phyloP scores from a whole-genome alignment of 2,888 invertebrate species.

The Ceriagrion tenellum region DNA sequence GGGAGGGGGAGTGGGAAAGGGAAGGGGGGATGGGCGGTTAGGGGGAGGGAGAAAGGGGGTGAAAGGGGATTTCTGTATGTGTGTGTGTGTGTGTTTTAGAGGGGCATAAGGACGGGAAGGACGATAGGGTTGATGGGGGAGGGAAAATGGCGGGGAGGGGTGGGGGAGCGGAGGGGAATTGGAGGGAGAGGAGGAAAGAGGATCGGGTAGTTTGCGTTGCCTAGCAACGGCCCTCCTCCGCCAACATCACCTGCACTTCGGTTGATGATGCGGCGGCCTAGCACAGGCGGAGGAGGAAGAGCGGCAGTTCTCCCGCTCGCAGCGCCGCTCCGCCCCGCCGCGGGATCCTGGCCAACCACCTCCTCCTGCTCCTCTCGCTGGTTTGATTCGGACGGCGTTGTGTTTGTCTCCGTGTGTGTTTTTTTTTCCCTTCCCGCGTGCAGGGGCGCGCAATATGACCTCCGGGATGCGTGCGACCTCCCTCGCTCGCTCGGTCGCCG shows the following conservation, averaged over 20 bases:
- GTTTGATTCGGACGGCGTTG: slow-evolving; percentile 10
- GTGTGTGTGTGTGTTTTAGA: too few species aligned
- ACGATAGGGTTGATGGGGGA: slow-evolving; percentile 31
- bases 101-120: background rate
- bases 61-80: background rate
- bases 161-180: background rate
- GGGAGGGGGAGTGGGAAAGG: background rate
- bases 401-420: background rate
- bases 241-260: slow-evolving; percentile 57
- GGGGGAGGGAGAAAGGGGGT: background rate
- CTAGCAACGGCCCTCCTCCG: slow-evolving; percentile 34
- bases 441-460: slow-evolving; percentile 57
- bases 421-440: background rate
- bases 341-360: slow-evolving; percentile 37
- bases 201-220: slow-evolving; percentile 57
- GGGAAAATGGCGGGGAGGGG: background rate
- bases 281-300: background rate
- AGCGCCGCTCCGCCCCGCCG: slow-evolving; percentile 46
- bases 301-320: too few species aligned
- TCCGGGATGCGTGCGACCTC: background rate
- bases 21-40: background rate
- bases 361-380: slow-evolving; percentile 29
- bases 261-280: slow-evolving; percentile 46
- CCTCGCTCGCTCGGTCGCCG: background rate
- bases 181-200: background rate